phyloP scores from a whole-genome alignment of 2,888 invertebrate species.

The Suillia variegata region DNA sequence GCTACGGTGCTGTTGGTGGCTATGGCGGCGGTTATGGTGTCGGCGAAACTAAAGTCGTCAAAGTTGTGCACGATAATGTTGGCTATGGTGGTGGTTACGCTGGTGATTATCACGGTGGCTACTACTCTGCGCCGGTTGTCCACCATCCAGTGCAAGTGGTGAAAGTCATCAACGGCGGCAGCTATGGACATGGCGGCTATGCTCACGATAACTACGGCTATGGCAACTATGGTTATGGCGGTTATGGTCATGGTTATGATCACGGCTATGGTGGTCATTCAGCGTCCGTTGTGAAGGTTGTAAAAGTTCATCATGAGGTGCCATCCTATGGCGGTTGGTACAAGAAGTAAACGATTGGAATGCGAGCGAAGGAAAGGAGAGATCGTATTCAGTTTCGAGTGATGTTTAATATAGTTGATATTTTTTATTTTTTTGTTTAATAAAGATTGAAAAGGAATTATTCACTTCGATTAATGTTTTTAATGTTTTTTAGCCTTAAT shows the following conservation, averaged over 20 bases:
- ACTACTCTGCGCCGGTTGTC: neutral
- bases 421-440: too few relatives aligned
- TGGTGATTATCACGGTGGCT: neutral
- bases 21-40: neutral
- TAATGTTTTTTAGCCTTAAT: too few relatives aligned
- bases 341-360: conserved; percentile 30
- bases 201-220: conserved; percentile 23
- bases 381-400: too few relatives aligned
- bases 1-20: neutral
- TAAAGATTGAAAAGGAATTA: too few relatives aligned
- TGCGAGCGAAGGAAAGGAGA: too few relatives aligned
- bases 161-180: conserved; percentile 23
- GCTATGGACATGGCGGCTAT: conserved; percentile 27
- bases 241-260: conserved; percentile 27
- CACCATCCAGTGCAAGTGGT: conserved; percentile 12
- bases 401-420: too few relatives aligned
- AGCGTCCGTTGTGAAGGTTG: neutral
- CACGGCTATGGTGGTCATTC: conserved; percentile 37
- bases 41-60: neutral
- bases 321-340: conserved; percentile 30
- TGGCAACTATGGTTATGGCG: conserved; percentile 29
- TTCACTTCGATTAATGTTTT: too few relatives aligned
- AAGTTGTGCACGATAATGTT: neutral
- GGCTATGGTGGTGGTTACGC: conserved; percentile 7
- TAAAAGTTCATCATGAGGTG: neutral